These are phyloP conservation scores for Eriosoma lanigerum DNA, from an alignment of 1,140 invertebrate species.

Conservation along the genomic window DNA sequence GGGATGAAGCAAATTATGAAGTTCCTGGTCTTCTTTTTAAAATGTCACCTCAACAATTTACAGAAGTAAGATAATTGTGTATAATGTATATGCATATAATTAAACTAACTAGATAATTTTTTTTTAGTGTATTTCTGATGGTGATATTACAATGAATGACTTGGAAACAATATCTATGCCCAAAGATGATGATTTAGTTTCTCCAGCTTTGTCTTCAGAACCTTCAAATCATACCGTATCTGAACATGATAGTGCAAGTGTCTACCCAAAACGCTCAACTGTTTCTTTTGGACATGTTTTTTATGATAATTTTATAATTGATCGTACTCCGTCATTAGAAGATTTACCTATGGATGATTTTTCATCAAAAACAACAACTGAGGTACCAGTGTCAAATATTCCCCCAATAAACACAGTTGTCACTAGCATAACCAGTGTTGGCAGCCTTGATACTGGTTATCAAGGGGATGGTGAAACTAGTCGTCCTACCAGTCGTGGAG, in stretches of 20 bases:
- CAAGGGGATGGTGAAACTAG: constrained; percentile 80
- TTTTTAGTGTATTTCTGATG: constrained; percentile 45
- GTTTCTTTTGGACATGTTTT: constrained; percentile 46
- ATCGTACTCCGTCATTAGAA: constrained; percentile 75
- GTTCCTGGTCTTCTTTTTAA: constrained; percentile 37
- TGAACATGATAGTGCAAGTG: constrained; percentile 48
- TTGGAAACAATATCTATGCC: constrained; percentile 44
- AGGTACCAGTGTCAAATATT: constrained; percentile 57
- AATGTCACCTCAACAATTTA: constrained; percentile 26
- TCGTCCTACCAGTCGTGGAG: constrained; percentile 66
- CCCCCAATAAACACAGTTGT: constrained; percentile 60
- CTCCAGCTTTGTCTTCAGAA: constrained; percentile 30
- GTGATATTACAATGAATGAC: constrained; percentile 35
- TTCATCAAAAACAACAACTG: constrained; percentile 53
- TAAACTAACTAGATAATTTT: background rate
- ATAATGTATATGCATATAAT: background rate
- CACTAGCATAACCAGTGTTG: constrained; percentile 81
- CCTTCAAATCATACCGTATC: constrained; percentile 34
- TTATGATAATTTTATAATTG: constrained; percentile 39
- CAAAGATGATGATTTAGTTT: constrained; percentile 43
- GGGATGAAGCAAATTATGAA: constrained; percentile 24
- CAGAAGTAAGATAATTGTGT: constrained; percentile 20
- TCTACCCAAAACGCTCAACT: constrained; percentile 43
- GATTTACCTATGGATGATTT: constrained; percentile 75
- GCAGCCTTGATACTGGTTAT: constrained; percentile 81